These are phyloP conservation scores for Chitala chitala DNA, from an alignment of 2,113 vertebrate species.

Conservation along the genomic window DNA sequence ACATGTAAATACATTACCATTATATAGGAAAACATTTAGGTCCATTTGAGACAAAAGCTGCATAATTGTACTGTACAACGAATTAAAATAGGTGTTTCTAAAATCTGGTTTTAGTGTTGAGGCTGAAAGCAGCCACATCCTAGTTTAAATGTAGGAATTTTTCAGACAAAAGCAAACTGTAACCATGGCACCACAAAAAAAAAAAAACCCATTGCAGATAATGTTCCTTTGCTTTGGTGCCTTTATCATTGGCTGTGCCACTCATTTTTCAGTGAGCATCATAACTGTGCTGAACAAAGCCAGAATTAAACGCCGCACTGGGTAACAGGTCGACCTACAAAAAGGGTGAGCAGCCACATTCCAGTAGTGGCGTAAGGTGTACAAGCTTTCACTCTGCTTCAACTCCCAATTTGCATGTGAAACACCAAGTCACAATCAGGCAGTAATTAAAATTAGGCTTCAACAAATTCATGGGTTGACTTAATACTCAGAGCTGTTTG, in stretches of 20 bases:
- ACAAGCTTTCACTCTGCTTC: background rate
- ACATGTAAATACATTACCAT: background rate
- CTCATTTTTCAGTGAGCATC: background rate
- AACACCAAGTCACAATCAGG: background rate
- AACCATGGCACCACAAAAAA: too few species aligned
- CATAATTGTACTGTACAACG: background rate
- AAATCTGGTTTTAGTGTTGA: background rate
- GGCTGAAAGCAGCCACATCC: background rate
- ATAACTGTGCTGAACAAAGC: constrained; percentile 2
- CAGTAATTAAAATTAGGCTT: background rate
- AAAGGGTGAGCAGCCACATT: background rate
- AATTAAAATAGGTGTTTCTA: background rate
- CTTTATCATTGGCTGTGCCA: background rate
- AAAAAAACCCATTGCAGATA: too few species aligned
- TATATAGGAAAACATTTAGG: background rate
- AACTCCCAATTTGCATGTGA: background rate
- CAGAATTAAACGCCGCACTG: background rate
- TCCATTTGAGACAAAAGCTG: background rate
- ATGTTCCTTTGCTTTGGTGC: background rate
- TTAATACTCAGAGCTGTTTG: background rate
- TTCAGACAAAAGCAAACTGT: constrained; percentile 6
- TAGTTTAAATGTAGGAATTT: background rate
- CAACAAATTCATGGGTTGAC: background rate
- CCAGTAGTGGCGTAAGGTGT: background rate
- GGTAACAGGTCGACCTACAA: background rate